Evolutionary conservation across 2,113 vertebrate species (phyloP), one percentile per base, ranked within the genome.

Genomic region (Marmota flaviventris): DNA sequence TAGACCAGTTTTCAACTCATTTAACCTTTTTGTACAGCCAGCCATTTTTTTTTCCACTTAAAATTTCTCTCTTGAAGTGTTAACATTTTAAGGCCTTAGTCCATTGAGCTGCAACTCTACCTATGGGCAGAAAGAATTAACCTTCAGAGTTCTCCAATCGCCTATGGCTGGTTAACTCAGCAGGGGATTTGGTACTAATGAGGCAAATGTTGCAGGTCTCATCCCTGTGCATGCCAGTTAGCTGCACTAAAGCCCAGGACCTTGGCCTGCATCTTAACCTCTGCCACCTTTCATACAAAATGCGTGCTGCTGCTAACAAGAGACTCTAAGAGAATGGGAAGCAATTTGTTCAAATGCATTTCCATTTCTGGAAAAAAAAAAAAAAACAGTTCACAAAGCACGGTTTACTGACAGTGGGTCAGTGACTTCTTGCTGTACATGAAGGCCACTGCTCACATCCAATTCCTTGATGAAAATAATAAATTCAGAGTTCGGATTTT

Each of bases 101-200:
- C 72, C 86, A 96, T 25, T 92, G 93, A 97, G 81, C 92, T 88
- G 72, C 93, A 95, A 93, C 81, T 97, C 77, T 93, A 93, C 73
- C 77, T 97, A 75, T 75, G 72, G 72, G 70, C 87, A 97, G 76
- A 91, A 92, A 96, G 45, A 96, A 98, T 98, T 98, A 96, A 97
- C 95, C 94, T 97, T 97, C 94, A 32, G 91, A 69, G 84, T 93
- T 94, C 45, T 87, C 39, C 72, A 65, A 78, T 70, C 85, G 93
- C 84, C 89, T 85, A 51, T 67, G 93, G 93, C 76, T 87, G 73
- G 84, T 95, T 96, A 96, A 90, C 87, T 97, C 96, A 53, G 86
- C 32, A 58, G 76, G 95, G 73, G 56, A 69, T 4, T 27, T 3
- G 58, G 58, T 95, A 79, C 79, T 98, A 97, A 96, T 97, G 96